A percentile compares a stretch with the other conserved stretches of the same genome.
Conservation (phyloP, 2,113 vertebrate genomes). For the Psittacus erithacus region DNA sequence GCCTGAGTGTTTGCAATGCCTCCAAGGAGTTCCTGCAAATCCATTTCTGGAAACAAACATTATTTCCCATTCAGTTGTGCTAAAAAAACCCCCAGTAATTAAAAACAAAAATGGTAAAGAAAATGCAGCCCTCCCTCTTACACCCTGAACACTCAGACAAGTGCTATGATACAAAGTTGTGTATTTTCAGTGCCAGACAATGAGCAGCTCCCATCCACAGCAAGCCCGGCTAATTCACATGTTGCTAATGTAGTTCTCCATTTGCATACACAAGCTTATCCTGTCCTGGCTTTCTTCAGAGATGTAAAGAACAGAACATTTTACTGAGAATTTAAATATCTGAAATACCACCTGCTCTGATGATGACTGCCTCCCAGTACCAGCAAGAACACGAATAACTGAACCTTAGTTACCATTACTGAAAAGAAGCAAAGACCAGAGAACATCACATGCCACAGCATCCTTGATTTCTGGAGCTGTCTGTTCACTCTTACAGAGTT, state of each 20-base stretch:
- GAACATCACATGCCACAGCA: fast-evolving
- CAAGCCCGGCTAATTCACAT: background rate
- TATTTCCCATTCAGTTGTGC: background rate
- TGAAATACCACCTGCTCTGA: background rate
- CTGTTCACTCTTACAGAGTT: background rate
- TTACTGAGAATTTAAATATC: background rate
- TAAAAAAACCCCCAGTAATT: background rate
- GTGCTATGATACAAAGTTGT: background rate
- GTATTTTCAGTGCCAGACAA: background rate
- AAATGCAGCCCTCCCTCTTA: background rate
- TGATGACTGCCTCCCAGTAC: background rate
- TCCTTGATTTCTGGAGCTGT: background rate
- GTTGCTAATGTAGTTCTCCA: background rate
- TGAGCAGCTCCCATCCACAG: background rate
- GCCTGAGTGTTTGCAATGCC: background rate
- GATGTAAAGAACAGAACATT: background rate
- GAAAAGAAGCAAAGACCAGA: background rate
- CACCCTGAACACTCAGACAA: background rate
- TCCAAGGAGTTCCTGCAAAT: background rate
- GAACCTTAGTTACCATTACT: background rate
- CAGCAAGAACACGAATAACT: background rate
- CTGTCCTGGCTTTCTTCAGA: background rate
- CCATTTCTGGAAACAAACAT: background rate
- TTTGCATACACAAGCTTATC: background rate
- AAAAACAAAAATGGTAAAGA: background rate